phyloP scores from a whole-genome alignment of 1,140 invertebrate species.

The Brachionus plicatilis region DNA sequence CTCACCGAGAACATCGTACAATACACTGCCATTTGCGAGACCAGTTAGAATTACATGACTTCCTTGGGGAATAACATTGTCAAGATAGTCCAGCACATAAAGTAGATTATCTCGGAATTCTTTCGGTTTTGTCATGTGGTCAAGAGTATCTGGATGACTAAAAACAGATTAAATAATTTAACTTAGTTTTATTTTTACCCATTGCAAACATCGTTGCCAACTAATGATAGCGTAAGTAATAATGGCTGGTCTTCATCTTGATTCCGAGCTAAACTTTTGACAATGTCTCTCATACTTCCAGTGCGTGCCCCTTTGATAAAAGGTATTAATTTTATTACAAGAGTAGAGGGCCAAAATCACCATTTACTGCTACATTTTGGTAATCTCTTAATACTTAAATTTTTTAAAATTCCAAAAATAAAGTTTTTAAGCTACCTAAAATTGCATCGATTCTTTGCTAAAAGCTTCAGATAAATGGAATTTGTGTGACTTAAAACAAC shows the following conservation, averaged over 20 bases:
- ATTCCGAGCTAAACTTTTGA: neutral
- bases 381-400: slow-evolving; percentile 51
- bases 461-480: slow-evolving; percentile 50
- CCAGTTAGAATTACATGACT: slow-evolving; percentile 58
- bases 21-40: slow-evolving; percentile 56
- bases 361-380: slow-evolving; percentile 59
- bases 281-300: slow-evolving; percentile 45
- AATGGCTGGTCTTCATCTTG: slow-evolving; percentile 53
- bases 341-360: slow-evolving; percentile 43
- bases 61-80: slow-evolving; percentile 50
- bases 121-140: slow-evolving; percentile 56
- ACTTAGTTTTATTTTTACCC: slow-evolving; percentile 45
- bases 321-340: slow-evolving; percentile 40
- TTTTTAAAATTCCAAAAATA: neutral
- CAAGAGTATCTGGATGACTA: slow-evolving; percentile 47
- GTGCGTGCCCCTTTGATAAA: slow-evolving; percentile 46
- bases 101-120: slow-evolving; percentile 51
- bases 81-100: slow-evolving; percentile 50
- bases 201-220: slow-evolving; percentile 61
- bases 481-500: slow-evolving; percentile 48
- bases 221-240: slow-evolving; percentile 55
- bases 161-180: neutral
- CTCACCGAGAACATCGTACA: slow-evolving; percentile 55
- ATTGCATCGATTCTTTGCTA: slow-evolving; percentile 56
- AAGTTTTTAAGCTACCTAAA: slow-evolving; percentile 44